These are phyloP conservation scores for Notamacropus eugenii DNA, from an alignment of 2,797 vertebrate genomes.

Conservation along the genomic window DNA sequence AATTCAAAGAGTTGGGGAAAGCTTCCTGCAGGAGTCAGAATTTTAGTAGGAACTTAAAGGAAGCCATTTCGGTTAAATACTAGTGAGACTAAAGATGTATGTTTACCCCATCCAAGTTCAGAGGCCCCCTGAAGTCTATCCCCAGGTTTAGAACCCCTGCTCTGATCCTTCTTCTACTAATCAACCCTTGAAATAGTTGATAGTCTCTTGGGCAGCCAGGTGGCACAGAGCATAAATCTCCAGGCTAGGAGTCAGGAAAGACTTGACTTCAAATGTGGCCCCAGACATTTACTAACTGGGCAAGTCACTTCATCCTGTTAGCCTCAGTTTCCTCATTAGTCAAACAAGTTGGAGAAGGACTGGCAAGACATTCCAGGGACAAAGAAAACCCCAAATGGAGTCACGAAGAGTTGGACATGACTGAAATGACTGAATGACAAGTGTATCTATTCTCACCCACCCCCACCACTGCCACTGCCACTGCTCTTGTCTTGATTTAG, in stretches of 20 bases:
- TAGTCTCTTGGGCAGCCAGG: neutral
- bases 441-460: neutral
- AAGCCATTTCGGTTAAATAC: neutral
- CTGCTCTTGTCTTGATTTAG: neutral
- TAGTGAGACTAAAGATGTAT: neutral
- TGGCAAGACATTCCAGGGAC: neutral
- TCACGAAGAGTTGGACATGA: neutral
- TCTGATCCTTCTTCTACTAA: neutral
- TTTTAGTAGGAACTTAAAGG: neutral
- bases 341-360: neutral
- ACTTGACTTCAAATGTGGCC: neutral
- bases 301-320: neutral
- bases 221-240: neutral
- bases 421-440: neutral
- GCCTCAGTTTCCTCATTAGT: neutral
- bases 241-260: neutral
- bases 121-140: neutral
- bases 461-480: neutral
- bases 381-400: neutral
- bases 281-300: neutral
- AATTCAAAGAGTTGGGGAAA: neutral
- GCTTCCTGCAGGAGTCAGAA: neutral
- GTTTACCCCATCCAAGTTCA: neutral
- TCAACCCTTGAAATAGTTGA: neutral
- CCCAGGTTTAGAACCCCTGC: neutral